Conservation (phyloP, 2,888 invertebrate genomes). For the Busseola fusca region DNA sequence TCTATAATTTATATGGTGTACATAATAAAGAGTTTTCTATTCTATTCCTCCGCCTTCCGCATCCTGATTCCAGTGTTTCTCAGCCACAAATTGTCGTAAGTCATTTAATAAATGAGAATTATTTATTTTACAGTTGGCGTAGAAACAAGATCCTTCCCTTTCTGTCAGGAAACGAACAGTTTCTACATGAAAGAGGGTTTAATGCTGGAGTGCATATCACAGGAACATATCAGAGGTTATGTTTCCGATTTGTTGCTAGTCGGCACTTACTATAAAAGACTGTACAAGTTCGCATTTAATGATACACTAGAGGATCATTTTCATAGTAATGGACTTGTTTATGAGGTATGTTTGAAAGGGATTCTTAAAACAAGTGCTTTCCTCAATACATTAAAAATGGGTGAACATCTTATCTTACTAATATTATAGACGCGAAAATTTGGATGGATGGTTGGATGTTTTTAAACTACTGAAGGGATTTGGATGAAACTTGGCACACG, state of each 20-base stretch:
- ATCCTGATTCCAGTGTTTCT: no score
- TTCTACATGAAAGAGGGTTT: constrained; percentile 84
- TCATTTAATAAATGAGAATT: neutral
- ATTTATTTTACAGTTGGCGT: constrained; percentile 86
- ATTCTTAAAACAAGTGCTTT: neutral
- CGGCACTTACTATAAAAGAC: constrained; percentile 83
- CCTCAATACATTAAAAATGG: neutral
- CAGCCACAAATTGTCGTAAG: no score
- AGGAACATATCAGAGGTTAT: constrained; percentile 80
- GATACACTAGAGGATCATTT: constrained; percentile 77
- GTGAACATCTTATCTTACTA: no score
- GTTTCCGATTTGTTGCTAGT: constrained; percentile 75
- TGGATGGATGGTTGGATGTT: no score
- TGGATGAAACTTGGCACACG: no score
- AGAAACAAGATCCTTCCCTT: constrained; percentile 88
- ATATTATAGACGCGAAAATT: no score
- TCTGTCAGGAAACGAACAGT: constrained; percentile 76
- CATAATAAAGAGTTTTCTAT: no score
- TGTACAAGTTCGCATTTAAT: constrained; percentile 83
- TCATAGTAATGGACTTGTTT: constrained; percentile 81
- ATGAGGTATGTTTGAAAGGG: constrained; percentile 75
- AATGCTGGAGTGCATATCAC: constrained; percentile 85
- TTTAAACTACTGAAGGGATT: no score
- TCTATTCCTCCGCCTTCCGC: no score
- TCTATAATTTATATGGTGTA: no score